Percentiles rank a stretch among this genome's conserved stretches.
Conservation (phyloP, 2,797 vertebrate genomes). For the Ptychobarbus kaznakovi region DNA sequence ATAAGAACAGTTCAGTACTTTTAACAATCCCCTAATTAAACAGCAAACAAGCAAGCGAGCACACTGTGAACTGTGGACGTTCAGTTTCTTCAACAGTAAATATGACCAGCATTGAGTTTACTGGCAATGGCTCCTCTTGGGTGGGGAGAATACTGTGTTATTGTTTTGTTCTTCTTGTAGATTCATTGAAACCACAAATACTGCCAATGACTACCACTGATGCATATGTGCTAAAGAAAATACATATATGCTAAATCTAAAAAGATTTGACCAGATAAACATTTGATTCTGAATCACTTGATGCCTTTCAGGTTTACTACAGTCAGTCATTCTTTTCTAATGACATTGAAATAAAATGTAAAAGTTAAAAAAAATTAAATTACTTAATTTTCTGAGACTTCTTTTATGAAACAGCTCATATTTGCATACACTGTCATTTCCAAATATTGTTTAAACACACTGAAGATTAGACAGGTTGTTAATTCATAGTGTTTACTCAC, state of each 20-base stretch:
- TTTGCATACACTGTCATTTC: too few species aligned
- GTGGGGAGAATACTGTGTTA: constrained; percentile 57
- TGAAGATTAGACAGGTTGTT: neutral
- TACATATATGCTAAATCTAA: too few species aligned
- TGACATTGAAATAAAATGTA: too few species aligned
- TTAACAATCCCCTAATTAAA: neutral
- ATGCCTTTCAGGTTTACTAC: too few species aligned
- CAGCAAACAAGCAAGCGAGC: neutral
- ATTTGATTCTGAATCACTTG: neutral
- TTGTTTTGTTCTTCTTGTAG: neutral
- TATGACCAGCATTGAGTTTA: constrained; percentile 49
- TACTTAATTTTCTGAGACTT: too few species aligned
- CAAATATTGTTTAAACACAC: neutral
- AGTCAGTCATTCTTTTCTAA: too few species aligned
- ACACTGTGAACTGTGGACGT: neutral
- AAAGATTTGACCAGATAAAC: neutral
- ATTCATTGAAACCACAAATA: constrained; percentile 26
- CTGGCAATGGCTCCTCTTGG: constrained; percentile 46
- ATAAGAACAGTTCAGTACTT: neutral
- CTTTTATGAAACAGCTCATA: too few species aligned
- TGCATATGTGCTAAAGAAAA: neutral
- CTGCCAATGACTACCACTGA: neutral
- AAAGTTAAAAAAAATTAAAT: too few species aligned
- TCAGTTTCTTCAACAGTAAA: constrained; percentile 23
- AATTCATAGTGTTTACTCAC: neutral